These are phyloP conservation scores for Apogon talboti DNA, from an alignment of 2,797 vertebrate species.

Conservation along the genomic window DNA sequence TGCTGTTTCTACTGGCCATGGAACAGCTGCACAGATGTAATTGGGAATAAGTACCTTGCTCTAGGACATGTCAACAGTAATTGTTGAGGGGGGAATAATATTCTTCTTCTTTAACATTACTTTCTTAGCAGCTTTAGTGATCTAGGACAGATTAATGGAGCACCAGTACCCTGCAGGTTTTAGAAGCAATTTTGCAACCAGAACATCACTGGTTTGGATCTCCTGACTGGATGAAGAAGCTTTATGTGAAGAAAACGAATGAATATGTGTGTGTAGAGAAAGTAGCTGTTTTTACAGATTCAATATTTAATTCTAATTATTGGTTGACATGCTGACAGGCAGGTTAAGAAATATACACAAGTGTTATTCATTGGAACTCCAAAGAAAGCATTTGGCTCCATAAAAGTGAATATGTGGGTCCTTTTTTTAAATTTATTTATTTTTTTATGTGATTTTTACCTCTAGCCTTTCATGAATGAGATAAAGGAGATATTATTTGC, in stretches of 20 bases:
- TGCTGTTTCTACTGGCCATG: conserved; percentile 20
- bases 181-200: conserved; percentile 42
- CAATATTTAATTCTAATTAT: not conserved
- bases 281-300: conserved; percentile 5
- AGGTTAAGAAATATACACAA: no score
- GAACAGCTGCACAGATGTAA: conserved; percentile 27
- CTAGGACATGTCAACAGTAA: conserved; percentile 47
- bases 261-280: conserved; percentile 13
- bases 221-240: conserved; percentile 14
- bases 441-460: no score
- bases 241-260: not conserved
- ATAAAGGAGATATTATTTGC: no score
- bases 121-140: conserved; percentile 45
- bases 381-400: no score
- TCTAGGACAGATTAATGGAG: conserved; percentile 54
- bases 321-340: conserved; percentile 6
- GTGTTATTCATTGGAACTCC: no score
- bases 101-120: conserved; percentile 43
- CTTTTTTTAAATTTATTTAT: no score
- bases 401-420: no score
- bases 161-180: conserved; percentile 35
- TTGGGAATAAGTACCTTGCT: conserved; percentile 32
- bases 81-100: conserved; percentile 40
- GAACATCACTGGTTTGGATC: conserved; percentile 31
- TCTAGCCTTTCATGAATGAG: no score